A percentile compares a stretch with the other conserved stretches of the same genome.
Conservation (phyloP, 2,113 vertebrate genomes). For the Pedetes capensis region DNA sequence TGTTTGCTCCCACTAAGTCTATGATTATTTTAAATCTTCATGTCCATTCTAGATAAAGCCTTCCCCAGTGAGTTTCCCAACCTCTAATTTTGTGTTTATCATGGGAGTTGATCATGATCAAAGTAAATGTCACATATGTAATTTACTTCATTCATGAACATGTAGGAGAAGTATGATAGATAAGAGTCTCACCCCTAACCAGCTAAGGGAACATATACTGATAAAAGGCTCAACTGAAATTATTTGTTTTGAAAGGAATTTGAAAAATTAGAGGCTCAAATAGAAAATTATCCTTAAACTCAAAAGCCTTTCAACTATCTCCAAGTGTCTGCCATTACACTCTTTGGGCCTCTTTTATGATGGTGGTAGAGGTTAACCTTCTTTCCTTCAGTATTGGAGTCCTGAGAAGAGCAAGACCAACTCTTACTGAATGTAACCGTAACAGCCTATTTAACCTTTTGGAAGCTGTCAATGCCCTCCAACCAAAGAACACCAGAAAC, state of each 20-base stretch:
- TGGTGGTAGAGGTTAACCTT: background rate
- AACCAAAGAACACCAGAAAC: background rate
- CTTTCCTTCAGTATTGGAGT: background rate
- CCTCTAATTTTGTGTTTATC: slow-evolving; percentile 18
- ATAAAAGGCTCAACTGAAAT: background rate
- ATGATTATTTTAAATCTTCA: background rate
- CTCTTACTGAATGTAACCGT: background rate
- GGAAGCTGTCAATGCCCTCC: background rate
- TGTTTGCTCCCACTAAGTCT: background rate
- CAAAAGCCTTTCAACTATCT: background rate
- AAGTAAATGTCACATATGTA: background rate
- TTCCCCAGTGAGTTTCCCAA: background rate
- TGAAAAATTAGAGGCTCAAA: background rate
- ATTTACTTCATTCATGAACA: background rate
- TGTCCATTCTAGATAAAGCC: background rate
- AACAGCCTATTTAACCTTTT: background rate
- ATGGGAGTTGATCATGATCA: background rate
- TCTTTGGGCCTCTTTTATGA: background rate
- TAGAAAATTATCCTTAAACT: background rate
- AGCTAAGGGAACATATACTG: background rate
- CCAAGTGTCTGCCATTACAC: background rate
- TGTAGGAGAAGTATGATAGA: background rate
- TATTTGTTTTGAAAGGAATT: background rate
- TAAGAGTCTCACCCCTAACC: background rate
- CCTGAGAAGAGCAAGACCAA: background rate